Percentiles rank a stretch among this genome's conserved stretches.
Evolutionary conservation across 2,888 invertebrate species (phyloP).

Genomic region (Girardia tigrina): DNA sequence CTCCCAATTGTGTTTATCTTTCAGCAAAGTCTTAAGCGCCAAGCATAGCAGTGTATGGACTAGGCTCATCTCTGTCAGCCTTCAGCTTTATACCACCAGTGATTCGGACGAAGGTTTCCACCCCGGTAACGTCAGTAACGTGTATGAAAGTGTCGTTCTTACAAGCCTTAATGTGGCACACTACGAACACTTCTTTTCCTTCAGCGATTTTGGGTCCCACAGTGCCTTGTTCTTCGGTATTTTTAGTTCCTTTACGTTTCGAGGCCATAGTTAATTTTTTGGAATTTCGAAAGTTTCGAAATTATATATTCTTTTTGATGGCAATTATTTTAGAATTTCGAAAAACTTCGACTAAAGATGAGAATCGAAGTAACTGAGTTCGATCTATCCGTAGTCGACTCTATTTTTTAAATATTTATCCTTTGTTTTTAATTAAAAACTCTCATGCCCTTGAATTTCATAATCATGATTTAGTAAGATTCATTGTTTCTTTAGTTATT

Average conservation of each 20-base stretch:
- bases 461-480: too few species aligned
- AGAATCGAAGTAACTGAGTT: too few species aligned
- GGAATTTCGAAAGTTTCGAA: too few species aligned
- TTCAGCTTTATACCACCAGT: constrained; percentile 93
- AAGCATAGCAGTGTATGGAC: constrained; percentile 99
- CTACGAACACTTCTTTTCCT: constrained; percentile 93
- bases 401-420: too few species aligned
- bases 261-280: constrained; percentile 35
- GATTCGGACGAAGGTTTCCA: constrained; percentile 61
- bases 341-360: too few species aligned
- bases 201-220: constrained; percentile 88
- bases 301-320: too few species aligned
- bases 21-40: constrained; percentile 99
- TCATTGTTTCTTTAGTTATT: too few species aligned
- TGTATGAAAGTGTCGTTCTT: constrained; percentile 99
- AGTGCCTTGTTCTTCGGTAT: constrained; percentile 78
- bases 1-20: constrained; percentile 86
- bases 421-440: too few species aligned
- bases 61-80: constrained; percentile 98
- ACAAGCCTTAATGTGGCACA: constrained; percentile 96
- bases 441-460: too few species aligned
- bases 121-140: constrained; percentile 91
- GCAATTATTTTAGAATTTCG: too few species aligned
- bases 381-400: too few species aligned
- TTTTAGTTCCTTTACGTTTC: constrained; percentile 32